Evolutionary conservation across 2,888 invertebrate genomes (phyloP), one percentile per base, ranked within the genome.

Genomic region (Plemyria rubiginata): DNA sequence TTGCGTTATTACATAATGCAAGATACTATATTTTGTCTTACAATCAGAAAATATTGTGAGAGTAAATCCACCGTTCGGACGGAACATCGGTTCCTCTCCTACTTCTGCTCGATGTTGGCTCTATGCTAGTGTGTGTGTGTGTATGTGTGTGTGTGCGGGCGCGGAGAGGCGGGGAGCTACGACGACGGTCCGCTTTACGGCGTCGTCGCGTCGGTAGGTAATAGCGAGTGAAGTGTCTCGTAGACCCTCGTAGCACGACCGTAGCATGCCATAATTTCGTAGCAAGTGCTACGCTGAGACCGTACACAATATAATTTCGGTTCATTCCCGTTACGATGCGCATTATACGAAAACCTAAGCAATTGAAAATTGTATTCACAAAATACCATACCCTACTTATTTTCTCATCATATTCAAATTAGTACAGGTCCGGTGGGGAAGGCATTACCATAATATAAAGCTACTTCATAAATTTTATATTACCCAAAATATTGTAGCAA

Each of bases 261-360:
- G 58, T 59, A 52, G 58, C 52, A 59, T 40, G 40, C 46, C 58
- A 16, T 52, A 22, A 52, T 46, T 59, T 45, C 29, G 38, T 46
- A 46, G 28, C 50, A 2, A 45, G 51, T 52, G 40, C 52, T 59
- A 57, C 41, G 48, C 13, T 48, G 55, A 6, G 22, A 15, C 51
- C 4, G 51, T 52, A n/a, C 38, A 11, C 28, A 29, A 53, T 54
- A 12, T 36, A 15, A 36, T 45, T 54, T 45, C 15, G 45, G 43
- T 8, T 11, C 36, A 38, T 11, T 38, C 6, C 2, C 32, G 32
- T 32, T 51, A 38, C 36, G 15, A 28, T 28, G 53, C n/a, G 32
- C 11, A 43, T 43, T 4, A n/a, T 28, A 29, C 7, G 13, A 43
- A 54, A 43, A 28, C 16, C 13, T 4, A 54, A 43, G 41, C 28